Evolutionary conservation across 2,113 vertebrate genomes (phyloP).

Genomic region (Gymnocephalus cernua): DNA sequence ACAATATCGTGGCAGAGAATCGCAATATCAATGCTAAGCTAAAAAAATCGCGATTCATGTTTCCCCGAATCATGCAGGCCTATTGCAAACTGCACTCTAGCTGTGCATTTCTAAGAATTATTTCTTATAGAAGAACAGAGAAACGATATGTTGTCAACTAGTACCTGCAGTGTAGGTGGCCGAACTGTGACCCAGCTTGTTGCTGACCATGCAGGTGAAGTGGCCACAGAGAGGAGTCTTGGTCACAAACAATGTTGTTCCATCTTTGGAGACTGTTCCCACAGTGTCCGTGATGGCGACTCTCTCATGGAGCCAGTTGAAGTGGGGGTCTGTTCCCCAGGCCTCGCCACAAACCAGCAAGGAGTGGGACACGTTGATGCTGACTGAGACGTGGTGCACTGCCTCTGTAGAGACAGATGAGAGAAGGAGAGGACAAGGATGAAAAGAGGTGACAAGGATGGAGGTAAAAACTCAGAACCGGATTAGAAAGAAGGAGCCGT

Average conservation of each 20-base stretch:
- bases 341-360: constrained; percentile 80
- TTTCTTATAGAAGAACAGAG: neutral
- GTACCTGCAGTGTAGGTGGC: constrained; percentile 82
- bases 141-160: neutral
- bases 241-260: constrained; percentile 70
- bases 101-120: neutral
- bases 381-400: constrained; percentile 83
- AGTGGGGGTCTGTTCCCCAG: constrained; percentile 83
- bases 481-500: constrained; percentile 25
- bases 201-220: constrained; percentile 85
- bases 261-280: constrained; percentile 77
- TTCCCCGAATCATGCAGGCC: too few relatives aligned
- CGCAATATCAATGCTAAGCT: too few relatives aligned
- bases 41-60: too few relatives aligned
- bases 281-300: constrained; percentile 56
- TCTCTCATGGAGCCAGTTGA: constrained; percentile 82
- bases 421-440: neutral
- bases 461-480: constrained; percentile 27
- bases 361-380: constrained; percentile 82
- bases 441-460: constrained; percentile 1
- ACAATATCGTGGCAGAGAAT: too few relatives aligned
- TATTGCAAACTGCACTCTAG: neutral
- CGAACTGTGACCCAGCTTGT: constrained; percentile 80
- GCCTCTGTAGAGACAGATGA: constrained; percentile 68
- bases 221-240: constrained; percentile 75